A percentile compares a stretch with the other conserved stretches of the same genome.
These are phyloP conservation scores for Microtus richardsoni DNA, from an alignment of 2,113 vertebrate species.

Conservation along the genomic window DNA sequence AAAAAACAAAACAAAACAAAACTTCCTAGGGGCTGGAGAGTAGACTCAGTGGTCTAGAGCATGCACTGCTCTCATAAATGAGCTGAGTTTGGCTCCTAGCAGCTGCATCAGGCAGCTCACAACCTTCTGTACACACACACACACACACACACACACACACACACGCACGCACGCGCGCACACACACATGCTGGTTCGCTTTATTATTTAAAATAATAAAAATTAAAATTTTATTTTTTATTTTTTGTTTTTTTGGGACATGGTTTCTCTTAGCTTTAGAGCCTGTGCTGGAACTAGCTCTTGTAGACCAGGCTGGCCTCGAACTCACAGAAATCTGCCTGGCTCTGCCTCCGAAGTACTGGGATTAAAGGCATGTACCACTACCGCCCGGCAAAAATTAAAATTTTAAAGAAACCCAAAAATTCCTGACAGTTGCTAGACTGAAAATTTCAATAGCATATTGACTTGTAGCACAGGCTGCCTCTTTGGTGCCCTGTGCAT, in stretches of 20 bases:
- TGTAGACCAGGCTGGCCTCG: too few species aligned
- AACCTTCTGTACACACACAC: background rate
- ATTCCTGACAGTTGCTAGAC: background rate
- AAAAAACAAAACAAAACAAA: background rate
- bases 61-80: background rate
- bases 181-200: background rate
- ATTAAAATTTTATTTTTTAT: background rate
- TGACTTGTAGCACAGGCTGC: background rate
- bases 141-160: background rate
- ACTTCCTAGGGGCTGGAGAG: background rate
- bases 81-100: background rate
- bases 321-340: too few species aligned
- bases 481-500: background rate
- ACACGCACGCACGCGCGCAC: background rate
- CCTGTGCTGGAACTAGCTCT: too few species aligned
- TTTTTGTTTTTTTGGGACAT: too few species aligned
- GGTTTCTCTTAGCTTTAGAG: too few species aligned
- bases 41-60: background rate
- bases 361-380: too few species aligned
- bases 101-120: background rate
- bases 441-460: too few species aligned
- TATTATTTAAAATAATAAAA: background rate
- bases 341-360: fast-evolving
- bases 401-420: background rate
- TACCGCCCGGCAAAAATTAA: background rate